Conservation (phyloP, 2,888 invertebrate species). For the Caenorhabditis sp. region DNA sequence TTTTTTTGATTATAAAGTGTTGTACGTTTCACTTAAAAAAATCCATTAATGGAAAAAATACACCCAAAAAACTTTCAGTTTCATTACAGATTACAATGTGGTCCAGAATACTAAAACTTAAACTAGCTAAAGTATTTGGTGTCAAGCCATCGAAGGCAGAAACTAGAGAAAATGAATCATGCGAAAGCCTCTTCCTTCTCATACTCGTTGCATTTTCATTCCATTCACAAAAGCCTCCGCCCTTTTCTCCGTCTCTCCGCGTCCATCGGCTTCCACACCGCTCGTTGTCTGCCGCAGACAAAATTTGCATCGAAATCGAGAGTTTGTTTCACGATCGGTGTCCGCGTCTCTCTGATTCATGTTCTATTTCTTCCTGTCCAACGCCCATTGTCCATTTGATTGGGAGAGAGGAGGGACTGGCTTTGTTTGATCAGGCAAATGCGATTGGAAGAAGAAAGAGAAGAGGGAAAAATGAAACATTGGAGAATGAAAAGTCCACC, state of each 20-base stretch:
- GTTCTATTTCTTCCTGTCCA: constrained; percentile 5
- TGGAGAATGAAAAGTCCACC: not conserved
- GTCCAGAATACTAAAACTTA: no score
- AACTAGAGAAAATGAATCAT: no score
- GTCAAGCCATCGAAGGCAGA: no score
- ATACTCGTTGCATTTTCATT: constrained; percentile 37
- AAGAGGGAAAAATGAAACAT: constrained; percentile 31
- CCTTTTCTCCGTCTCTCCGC: no score
- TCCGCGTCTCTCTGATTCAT: constrained; percentile 36
- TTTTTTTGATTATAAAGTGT: no score
- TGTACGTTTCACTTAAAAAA: no score
- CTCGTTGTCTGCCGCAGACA: not conserved
- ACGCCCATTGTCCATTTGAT: not conserved
- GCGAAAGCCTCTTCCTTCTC: no score
- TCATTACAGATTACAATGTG: no score
- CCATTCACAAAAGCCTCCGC: constrained; percentile 42
- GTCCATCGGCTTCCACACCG: not conserved
- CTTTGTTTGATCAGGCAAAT: constrained; percentile 64
- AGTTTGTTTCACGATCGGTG: constrained; percentile 42
- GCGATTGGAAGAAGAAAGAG: constrained; percentile 26
- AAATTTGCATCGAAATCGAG: constrained; percentile 65
- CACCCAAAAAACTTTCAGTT: no score
- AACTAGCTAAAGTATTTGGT: no score
- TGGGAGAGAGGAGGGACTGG: constrained; percentile 12
- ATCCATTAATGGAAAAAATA: no score